These are phyloP conservation scores for Amniataba percoides DNA, from an alignment of 2,797 vertebrate species.

Conservation along the genomic window DNA sequence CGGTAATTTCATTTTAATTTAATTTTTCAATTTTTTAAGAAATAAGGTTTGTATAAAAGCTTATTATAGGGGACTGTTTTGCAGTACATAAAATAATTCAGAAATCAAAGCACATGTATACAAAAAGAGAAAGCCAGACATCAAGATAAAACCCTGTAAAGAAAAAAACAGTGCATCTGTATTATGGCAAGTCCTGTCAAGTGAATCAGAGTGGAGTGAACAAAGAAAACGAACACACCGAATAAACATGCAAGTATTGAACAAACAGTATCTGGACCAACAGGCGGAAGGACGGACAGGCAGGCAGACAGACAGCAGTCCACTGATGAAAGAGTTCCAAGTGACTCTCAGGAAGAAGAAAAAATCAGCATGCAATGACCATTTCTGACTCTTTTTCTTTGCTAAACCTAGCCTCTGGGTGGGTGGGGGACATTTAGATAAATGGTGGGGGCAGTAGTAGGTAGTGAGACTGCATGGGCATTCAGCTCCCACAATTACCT, in stretches of 20 bases:
- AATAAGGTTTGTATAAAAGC: slow-evolving; percentile 1
- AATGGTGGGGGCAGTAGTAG: slow-evolving; percentile 82
- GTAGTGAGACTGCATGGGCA: slow-evolving; percentile 83
- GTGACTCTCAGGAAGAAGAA: slow-evolving; percentile 80
- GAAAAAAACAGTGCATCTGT: slow-evolving; percentile 63
- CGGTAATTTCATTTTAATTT: too few species aligned
- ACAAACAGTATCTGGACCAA: slow-evolving; percentile 81
- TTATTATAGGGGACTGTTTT: slow-evolving; percentile 59
- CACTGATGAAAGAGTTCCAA: slow-evolving; percentile 81
- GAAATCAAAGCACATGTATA: slow-evolving; percentile 54
- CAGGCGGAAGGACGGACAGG: slow-evolving; percentile 79
- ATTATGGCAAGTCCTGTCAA: slow-evolving; percentile 78
- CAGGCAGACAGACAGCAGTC: slow-evolving; percentile 86
- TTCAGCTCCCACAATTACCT: slow-evolving; percentile 95
- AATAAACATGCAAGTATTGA: slow-evolving; percentile 80
- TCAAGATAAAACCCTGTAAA: slow-evolving; percentile 66
- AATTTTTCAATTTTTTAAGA: slow-evolving; percentile 14
- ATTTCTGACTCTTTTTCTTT: slow-evolving; percentile 78
- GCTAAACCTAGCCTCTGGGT: slow-evolving; percentile 84
- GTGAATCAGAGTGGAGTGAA: slow-evolving; percentile 76
- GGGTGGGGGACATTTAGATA: slow-evolving; percentile 88
- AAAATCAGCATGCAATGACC: slow-evolving; percentile 86
- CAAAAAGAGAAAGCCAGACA: slow-evolving; percentile 56
- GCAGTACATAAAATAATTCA: slow-evolving; percentile 69
- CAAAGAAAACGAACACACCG: slow-evolving; percentile 73